Evolutionary conservation across 2,113 vertebrate genomes (phyloP), one percentile per base, ranked within the genome.

Genomic region (Cervus canadensis): DNA sequence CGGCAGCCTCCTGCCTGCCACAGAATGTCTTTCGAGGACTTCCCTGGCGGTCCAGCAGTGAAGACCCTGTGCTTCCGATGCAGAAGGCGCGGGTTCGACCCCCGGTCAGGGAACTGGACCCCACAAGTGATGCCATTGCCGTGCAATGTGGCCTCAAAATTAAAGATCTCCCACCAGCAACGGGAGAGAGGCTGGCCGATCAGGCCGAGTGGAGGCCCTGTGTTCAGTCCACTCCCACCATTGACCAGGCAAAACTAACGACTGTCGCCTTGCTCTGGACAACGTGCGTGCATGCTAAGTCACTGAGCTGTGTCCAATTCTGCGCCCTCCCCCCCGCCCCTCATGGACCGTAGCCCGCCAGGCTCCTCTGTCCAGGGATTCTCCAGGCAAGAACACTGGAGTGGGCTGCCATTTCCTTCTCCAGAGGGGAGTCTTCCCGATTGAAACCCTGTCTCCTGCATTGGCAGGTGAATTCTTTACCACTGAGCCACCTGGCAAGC

Each of bases 41-140:
- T 48, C 28, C 45, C 78, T 50, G 28, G 45, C 0, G 0, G 28
- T 11, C 28, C 78, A 81, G 78, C 1, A 0, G 40, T 45, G 23
- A 45, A 45, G 28, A 33, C 45, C 16, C 78, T 1, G 0, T 6
- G 9, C 28, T 52, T 52, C 78, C 0, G 8, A 33, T 21, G 78
- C 78, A 52, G 10, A 50, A 30, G 48, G 28, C 1, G 0, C 0
- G 0, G 15, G 45, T 52, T 81, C 16, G 1, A 81, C 30, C 28
- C 45, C 28, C 19, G 9, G 78, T 12, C 9, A 30, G 78, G 16
- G 9, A 81, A 50, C 28, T 2, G 1, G 28, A 79, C 16, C 78
- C 45, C 5, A 0, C 45, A 76, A 13, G 67, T 40, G n/a, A 23
- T 0, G 10, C 67, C n/a, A 71, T n/a, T 23, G 67, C 67, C 10